Conservation (phyloP, 2,113 vertebrate species). For the Symphodus melops region DNA sequence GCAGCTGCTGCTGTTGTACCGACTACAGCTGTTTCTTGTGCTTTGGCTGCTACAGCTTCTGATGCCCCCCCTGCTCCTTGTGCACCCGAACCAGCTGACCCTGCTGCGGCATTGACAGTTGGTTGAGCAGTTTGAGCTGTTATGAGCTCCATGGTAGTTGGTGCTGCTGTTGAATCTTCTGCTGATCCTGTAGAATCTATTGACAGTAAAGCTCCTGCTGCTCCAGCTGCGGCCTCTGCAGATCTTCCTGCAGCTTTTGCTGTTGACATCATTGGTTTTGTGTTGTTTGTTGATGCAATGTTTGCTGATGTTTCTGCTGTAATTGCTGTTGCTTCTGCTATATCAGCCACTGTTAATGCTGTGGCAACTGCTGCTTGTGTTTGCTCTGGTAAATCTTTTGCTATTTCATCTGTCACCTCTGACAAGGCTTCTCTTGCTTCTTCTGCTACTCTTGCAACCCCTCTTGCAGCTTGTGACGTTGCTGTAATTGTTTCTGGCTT, state of each 20-base stretch:
- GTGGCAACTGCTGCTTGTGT: background rate
- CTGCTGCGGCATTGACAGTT: too few relatives aligned
- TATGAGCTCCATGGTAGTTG: too few relatives aligned
- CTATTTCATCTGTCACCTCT: background rate
- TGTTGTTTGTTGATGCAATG: background rate
- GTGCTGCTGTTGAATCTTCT: background rate
- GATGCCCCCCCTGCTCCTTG: too few relatives aligned
- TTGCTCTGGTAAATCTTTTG: background rate
- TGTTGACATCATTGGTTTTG: background rate
- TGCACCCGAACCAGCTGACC: background rate
- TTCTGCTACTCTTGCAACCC: background rate
- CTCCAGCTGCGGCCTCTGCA: constrained; percentile 1
- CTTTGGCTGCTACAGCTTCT: background rate
- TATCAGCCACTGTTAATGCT: background rate
- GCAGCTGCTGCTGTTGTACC: constrained; percentile 1
- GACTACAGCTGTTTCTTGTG: background rate
- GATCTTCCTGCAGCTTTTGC: background rate
- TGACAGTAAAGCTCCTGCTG: background rate
- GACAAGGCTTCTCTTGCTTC: background rate
- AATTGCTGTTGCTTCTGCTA: background rate
- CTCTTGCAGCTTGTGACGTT: background rate
- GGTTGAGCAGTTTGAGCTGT: too few relatives aligned
- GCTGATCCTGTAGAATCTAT: background rate
- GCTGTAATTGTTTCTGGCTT: too few relatives aligned
- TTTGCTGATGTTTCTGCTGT: background rate